phyloP scores from a whole-genome alignment of 2,113 vertebrate species.

The Platysteira castanea region DNA sequence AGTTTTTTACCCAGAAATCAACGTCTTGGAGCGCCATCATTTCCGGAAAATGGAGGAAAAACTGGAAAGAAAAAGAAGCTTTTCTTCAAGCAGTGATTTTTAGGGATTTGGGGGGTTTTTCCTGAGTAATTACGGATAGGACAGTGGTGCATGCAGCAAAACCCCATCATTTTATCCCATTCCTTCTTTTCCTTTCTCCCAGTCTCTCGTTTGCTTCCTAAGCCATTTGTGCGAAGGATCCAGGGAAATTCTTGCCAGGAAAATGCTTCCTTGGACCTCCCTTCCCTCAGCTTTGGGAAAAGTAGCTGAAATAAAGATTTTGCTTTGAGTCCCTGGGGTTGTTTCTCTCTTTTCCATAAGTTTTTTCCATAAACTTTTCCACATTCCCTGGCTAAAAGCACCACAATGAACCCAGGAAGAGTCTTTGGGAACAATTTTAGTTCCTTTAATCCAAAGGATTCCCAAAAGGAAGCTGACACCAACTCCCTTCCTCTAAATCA shows the following conservation, averaged over 20 bases:
- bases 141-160: neutral
- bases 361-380: rapidly evolving
- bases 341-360: rapidly evolving
- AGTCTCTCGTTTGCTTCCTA: neutral
- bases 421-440: neutral
- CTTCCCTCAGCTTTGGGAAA: neutral
- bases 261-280: neutral
- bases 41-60: neutral
- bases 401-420: neutral
- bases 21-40: neutral
- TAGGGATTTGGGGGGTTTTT: neutral
- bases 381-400: neutral
- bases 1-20: neutral
- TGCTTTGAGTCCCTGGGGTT: neutral
- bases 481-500: neutral
- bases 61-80: neutral
- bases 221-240: neutral
- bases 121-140: neutral
- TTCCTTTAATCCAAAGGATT: neutral
- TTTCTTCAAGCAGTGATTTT: neutral
- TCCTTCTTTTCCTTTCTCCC: neutral
- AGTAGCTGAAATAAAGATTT: conserved; percentile 34
- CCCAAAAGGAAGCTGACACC: neutral
- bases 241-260: neutral
- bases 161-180: neutral